Base-by-base conservation (phyloP, 2,888 invertebrate genomes). In the Tridacna crocea region DNA sequence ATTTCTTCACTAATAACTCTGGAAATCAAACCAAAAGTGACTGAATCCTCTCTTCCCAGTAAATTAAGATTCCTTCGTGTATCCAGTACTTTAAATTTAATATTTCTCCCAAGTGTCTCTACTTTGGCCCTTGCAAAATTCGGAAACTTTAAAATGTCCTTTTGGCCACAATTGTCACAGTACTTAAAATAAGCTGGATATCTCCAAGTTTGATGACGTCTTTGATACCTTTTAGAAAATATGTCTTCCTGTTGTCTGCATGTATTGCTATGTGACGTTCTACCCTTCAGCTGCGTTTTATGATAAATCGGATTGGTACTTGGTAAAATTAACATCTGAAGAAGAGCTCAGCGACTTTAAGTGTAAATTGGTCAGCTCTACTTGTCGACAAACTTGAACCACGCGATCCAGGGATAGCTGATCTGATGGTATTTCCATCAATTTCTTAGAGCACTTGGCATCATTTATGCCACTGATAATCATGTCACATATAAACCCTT, bases 101-200 rank as follows among this genome's bases (percentile, higher is more conserved):
- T 24, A 13, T 66, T 8, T 24, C 27, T 66, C 26, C 11, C 26
- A 8, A 26, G 10, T 46, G 12, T 47, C n/a, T 70, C 10, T 15
- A n/a, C 11, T 19, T 22, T 26, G 27, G 17, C 74, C 55, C 55
- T 26, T 61, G n/a, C 72, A 36, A 13, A 48, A 8, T 3, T n/a
- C 24, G 26, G 82, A 79, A 19, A 12, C 47, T 22, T 65, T 68
- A 48, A 73, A 83, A 77, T 83, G 77, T n/a, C 83, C 79, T 26
- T 68, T 79, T 66, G 22, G 0, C 74, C 77, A 80, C 80, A 82
- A 11, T 58, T 24, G 13, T 60, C 51, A 55, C 83, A 80, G 12
- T 13, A 27, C 66, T 27, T 66, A 26, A 22, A 22, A 26, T 66
- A 66, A 26, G 66, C 66, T 26, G 66, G 66, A 66, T 27, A 66